phyloP scores from a whole-genome alignment of 2,113 vertebrate species.

The Lamprotornis superbus region DNA sequence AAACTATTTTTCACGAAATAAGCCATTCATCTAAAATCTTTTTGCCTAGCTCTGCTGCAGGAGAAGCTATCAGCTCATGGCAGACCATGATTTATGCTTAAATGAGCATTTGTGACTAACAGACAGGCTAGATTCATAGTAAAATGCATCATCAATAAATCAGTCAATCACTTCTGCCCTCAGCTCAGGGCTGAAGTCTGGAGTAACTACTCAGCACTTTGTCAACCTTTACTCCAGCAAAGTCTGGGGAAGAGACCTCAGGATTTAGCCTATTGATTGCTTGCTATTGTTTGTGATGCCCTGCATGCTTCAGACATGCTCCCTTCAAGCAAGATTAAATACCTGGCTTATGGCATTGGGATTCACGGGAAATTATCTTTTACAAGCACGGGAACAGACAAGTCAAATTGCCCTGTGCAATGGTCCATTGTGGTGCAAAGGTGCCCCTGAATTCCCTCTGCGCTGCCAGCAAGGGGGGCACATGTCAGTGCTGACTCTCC shows the following conservation, averaged over 20 bases:
- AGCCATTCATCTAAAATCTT: conserved; percentile 24
- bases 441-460: background rate
- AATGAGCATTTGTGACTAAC: conserved; percentile 20
- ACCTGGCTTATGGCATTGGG: conserved; percentile 3
- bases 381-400: background rate
- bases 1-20: conserved; percentile 31
- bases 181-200: background rate
- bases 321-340: conserved; percentile 58
- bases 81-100: conserved; percentile 32
- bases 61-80: background rate
- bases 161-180: conserved; percentile 35
- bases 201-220: conserved; percentile 33
- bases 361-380: conserved; percentile 20
- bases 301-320: background rate
- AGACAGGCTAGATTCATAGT: conserved; percentile 28
- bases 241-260: conserved; percentile 35
- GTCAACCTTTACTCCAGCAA: conserved; percentile 42
- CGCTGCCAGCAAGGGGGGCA: background rate
- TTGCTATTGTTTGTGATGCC: conserved; percentile 40
- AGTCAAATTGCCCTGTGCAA: background rate
- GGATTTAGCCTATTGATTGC: conserved; percentile 52
- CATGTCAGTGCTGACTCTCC: background rate
- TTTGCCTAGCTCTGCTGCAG: background rate
- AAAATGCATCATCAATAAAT: conserved; percentile 54
- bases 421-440: background rate